Evolutionary conservation across 2,797 vertebrate species (phyloP).

Genomic region (Acipenser oxyrinchus): DNA sequence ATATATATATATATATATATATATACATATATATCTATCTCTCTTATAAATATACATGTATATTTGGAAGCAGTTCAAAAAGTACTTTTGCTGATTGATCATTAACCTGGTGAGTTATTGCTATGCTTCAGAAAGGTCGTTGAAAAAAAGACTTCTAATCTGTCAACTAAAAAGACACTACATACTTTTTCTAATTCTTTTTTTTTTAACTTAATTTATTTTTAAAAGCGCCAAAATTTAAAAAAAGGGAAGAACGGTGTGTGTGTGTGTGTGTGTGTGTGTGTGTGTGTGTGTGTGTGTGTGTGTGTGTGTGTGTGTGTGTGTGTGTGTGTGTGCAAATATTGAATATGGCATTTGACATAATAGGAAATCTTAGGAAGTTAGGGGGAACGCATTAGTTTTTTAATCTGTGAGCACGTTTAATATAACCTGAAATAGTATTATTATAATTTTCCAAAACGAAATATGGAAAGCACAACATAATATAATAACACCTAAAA

Average conservation of each 20-base stretch:
- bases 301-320: not conserved
- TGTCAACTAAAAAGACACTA: conserved; percentile 41
- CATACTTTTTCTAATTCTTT: conserved; percentile 32
- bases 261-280: too few relatives aligned
- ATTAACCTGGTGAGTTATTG: conserved; percentile 72
- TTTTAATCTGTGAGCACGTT: conserved; percentile 9
- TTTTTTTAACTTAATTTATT: conserved; percentile 18
- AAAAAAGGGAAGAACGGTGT: too few relatives aligned
- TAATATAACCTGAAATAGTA: conserved; percentile 8
- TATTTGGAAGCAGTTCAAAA: conserved; percentile 45
- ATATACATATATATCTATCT: too few relatives aligned
- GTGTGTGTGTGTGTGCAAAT: not conserved
- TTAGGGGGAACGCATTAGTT: conserved; percentile 26
- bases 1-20: too few relatives aligned
- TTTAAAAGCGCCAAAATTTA: not conserved
- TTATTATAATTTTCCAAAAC: too few relatives aligned
- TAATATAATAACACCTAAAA: not conserved
- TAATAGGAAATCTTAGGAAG: conserved; percentile 31
- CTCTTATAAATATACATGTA: too few relatives aligned
- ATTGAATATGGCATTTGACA: not conserved
- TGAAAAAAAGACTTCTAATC: conserved; percentile 56
- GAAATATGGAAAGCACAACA: not conserved
- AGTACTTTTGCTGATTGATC: conserved; percentile 59
- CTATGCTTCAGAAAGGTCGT: conserved; percentile 67
- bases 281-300: too few relatives aligned